Conservation (phyloP, 2,113 vertebrate species). For the Pluvianellus socialis region DNA sequence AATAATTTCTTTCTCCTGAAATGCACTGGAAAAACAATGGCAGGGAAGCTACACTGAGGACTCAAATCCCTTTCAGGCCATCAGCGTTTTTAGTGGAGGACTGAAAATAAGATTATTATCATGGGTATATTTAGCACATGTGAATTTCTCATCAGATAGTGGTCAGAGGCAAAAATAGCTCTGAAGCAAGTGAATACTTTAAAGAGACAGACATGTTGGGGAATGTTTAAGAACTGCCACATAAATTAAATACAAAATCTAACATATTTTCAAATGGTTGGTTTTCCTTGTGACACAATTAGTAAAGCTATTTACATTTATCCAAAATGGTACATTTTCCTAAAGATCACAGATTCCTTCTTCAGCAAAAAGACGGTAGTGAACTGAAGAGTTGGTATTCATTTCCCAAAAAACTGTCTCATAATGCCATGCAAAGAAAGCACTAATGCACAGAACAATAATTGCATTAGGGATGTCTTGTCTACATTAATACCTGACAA, state of each 20-base stretch:
- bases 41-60: background rate
- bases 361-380: background rate
- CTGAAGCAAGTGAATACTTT: constrained; percentile 11
- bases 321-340: background rate
- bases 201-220: background rate
- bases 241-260: background rate
- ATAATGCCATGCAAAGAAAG: background rate
- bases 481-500: background rate
- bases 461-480: background rate
- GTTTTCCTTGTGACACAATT: background rate
- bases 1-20: background rate
- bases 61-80: constrained; percentile 16
- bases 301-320: background rate
- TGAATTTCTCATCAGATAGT: constrained; percentile 47
- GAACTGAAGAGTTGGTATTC: background rate
- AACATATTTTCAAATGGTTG: background rate
- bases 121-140: constrained; percentile 33
- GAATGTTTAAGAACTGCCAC: background rate
- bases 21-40: background rate
- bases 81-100: constrained; percentile 6
- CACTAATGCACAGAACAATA: background rate
- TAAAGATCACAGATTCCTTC: background rate
- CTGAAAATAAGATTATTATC: constrained; percentile 40
- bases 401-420: background rate
- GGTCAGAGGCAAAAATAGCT: constrained; percentile 45